Evolutionary conservation across 1,140 invertebrate genomes (phyloP).

Genomic region (Samia ricini): DNA sequence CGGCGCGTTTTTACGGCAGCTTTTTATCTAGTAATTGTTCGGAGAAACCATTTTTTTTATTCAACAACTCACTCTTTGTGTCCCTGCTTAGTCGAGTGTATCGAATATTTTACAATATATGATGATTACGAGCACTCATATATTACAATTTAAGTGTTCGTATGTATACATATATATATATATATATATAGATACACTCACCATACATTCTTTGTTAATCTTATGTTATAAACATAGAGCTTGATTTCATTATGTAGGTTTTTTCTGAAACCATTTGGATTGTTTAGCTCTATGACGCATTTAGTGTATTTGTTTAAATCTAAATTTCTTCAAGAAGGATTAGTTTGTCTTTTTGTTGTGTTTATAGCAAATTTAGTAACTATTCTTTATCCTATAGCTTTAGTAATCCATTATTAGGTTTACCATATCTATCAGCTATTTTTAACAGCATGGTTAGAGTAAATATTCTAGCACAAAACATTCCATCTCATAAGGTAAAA

Average conservation of each 20-base stretch:
- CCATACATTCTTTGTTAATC: slow-evolving; percentile 17
- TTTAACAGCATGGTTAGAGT: too few relatives aligned
- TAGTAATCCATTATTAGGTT: too few relatives aligned
- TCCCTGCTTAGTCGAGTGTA: not conserved
- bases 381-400: too few relatives aligned
- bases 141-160: not conserved
- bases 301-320: too few relatives aligned
- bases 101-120: not conserved
- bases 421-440: too few relatives aligned
- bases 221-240: not conserved
- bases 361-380: too few relatives aligned
- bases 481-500: not conserved
- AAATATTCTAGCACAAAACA: not conserved
- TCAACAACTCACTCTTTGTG: not conserved
- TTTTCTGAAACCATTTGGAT: not conserved
- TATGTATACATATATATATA: slow-evolving; percentile 18
- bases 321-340: too few relatives aligned
- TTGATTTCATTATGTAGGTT: not conserved
- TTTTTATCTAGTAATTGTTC: slow-evolving; percentile 14
- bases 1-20: not conserved
- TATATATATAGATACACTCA: slow-evolving; percentile 15
- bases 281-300: not conserved
- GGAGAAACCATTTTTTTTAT: slow-evolving; percentile 1
- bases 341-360: too few relatives aligned
- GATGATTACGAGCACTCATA: not conserved